These are phyloP conservation scores for Tamandua tetradactyla DNA, from an alignment of 2,797 vertebrate genomes.

Conservation along the genomic window DNA sequence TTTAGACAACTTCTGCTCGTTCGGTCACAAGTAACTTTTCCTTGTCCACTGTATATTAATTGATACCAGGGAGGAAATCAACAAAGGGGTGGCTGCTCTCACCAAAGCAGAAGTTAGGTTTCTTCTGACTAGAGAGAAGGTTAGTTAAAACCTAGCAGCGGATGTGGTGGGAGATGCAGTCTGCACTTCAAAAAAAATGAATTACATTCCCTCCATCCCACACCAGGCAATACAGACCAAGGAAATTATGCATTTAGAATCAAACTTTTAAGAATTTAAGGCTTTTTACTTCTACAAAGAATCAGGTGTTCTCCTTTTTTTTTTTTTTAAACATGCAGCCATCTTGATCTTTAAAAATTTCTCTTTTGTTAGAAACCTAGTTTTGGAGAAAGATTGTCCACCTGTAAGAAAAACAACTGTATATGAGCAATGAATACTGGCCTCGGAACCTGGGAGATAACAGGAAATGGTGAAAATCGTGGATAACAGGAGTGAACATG, in stretches of 20 bases:
- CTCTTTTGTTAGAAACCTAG: not conserved
- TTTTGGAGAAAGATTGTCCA: not conserved
- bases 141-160: not conserved
- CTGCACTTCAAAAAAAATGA: not conserved
- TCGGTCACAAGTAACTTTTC: not conserved
- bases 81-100: not conserved
- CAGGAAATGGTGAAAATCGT: not conserved
- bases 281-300: too few relatives aligned
- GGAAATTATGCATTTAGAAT: not conserved
- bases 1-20: rapidly evolving
- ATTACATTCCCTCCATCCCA: not conserved
- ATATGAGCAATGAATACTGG: not conserved
- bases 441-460: rapidly evolving
- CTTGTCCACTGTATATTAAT: not conserved
- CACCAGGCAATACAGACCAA: not conserved
- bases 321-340: not conserved
- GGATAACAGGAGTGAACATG: not conserved
- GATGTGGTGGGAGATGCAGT: not conserved
- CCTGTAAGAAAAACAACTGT: too few relatives aligned
- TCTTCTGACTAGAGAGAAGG: not conserved
- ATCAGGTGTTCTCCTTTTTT: rapidly evolving
- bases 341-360: too few relatives aligned
- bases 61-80: rapidly evolving
- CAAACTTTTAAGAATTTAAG: not conserved
- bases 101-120: rapidly evolving